These are phyloP conservation scores for Zaprionus ornatus DNA, from an alignment of 1,140 invertebrate genomes.

Conservation along the genomic window DNA sequence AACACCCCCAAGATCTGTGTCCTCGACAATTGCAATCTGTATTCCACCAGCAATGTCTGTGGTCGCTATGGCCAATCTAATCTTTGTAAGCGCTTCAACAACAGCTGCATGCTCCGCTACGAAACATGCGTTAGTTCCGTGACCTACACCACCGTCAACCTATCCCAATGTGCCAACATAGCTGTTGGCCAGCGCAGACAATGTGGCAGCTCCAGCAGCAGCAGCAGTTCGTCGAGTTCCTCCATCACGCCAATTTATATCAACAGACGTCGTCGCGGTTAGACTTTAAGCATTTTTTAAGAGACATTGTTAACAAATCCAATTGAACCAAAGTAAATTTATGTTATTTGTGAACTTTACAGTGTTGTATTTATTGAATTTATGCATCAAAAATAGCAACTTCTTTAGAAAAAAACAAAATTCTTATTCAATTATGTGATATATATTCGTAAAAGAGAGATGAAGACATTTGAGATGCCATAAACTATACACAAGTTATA, in stretches of 20 bases:
- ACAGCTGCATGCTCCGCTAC: constrained; percentile 55
- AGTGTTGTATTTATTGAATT: no score
- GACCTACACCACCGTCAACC: constrained; percentile 38
- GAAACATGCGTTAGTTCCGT: constrained; percentile 25
- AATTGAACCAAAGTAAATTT: no score
- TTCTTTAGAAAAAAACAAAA: no score
- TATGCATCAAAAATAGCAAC: no score
- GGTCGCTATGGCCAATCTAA: constrained; percentile 52
- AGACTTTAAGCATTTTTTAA: neutral
- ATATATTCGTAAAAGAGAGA: no score
- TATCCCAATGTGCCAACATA: constrained; percentile 48
- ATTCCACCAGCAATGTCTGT: constrained; percentile 43
- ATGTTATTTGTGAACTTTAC: no score
- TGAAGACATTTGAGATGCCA: no score
- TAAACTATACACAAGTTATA: no score
- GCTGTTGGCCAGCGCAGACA: constrained; percentile 33
- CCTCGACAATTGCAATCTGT: constrained; percentile 36
- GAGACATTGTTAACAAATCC: neutral
- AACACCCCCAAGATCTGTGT: constrained; percentile 44
- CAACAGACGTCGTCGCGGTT: constrained; percentile 33
- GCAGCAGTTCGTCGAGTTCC: constrained; percentile 37
- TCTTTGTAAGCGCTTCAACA: constrained; percentile 64
- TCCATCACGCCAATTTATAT: constrained; percentile 46
- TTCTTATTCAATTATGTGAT: no score
- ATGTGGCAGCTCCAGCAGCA: constrained; percentile 21